Percentiles rank a stretch among this genome's conserved stretches.
Evolutionary conservation across 2,113 vertebrate genomes (phyloP).

Genomic region (Poecilia latipinna): DNA sequence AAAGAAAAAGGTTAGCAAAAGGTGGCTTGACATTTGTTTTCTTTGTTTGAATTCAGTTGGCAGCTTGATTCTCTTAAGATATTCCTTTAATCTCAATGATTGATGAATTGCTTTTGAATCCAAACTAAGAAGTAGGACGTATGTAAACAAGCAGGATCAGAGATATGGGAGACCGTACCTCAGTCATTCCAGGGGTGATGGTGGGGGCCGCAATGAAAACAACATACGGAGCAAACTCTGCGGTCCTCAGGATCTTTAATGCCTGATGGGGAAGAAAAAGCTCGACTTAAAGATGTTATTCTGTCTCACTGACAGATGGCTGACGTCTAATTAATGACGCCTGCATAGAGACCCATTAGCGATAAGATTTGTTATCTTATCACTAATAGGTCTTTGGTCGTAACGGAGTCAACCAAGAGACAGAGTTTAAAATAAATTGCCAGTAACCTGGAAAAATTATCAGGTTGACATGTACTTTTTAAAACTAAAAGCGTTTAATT

Average conservation of each 20-base stretch:
- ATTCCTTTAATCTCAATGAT: neutral
- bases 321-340: no score
- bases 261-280: slow-evolving; percentile 47
- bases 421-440: no score
- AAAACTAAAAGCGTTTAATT: no score
- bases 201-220: slow-evolving; percentile 77
- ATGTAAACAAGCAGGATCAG: neutral
- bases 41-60: slow-evolving; percentile 8
- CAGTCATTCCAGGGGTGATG: slow-evolving; percentile 70
- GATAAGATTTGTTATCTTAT: no score
- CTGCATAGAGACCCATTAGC: no score
- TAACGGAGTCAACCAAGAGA: no score
- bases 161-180: slow-evolving; percentile 40
- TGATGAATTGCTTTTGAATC: neutral
- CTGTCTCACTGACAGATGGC: no score
- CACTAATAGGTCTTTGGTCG: no score
- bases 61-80: neutral
- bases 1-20: neutral
- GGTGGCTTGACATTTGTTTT: neutral
- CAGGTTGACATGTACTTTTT: no score
- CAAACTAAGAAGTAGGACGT: neutral
- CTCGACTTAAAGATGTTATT: no score
- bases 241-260: slow-evolving; percentile 76
- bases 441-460: no score
- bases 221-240: slow-evolving; percentile 73